Conservation (phyloP, 2,797 vertebrate genomes). For the Chelon auratus region DNA sequence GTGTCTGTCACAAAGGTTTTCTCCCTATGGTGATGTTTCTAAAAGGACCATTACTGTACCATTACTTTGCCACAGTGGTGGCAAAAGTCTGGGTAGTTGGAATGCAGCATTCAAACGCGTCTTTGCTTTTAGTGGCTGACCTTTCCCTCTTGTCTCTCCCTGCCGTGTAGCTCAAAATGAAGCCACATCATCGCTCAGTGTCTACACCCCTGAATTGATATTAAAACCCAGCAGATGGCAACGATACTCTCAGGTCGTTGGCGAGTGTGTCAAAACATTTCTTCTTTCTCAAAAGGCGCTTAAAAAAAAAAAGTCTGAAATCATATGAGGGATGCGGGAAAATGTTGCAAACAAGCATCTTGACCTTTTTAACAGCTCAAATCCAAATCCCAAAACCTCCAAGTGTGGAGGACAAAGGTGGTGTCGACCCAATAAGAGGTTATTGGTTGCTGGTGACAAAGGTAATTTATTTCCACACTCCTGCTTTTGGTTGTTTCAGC, state of each 20-base stretch:
- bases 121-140: slow-evolving; percentile 78
- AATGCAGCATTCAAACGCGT: slow-evolving; percentile 58
- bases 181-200: slow-evolving; percentile 3
- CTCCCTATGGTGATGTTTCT: slow-evolving; percentile 54
- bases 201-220: slow-evolving; percentile 24
- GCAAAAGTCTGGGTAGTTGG: slow-evolving; percentile 28
- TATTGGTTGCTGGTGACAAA: slow-evolving; percentile 34
- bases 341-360: neutral
- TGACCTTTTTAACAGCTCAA: slow-evolving; percentile 34
- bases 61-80: slow-evolving; percentile 47
- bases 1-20: slow-evolving; percentile 49
- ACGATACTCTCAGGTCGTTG: slow-evolving; percentile 37
- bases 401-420: neutral
- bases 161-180: slow-evolving; percentile 31
- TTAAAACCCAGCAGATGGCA: slow-evolving; percentile 56
- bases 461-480: slow-evolving; percentile 30
- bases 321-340: slow-evolving; percentile 1
- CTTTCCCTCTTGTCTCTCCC: slow-evolving; percentile 45
- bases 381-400: neutral
- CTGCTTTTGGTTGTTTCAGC: slow-evolving; percentile 51
- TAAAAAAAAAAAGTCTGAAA: slow-evolving; percentile 4
- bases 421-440: neutral
- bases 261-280: slow-evolving; percentile 36
- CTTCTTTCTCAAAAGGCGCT: slow-evolving; percentile 33
- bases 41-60: slow-evolving; percentile 65